Evolutionary conservation across 2,113 vertebrate genomes (phyloP).

Genomic region (Neomonachus schauinslandi): DNA sequence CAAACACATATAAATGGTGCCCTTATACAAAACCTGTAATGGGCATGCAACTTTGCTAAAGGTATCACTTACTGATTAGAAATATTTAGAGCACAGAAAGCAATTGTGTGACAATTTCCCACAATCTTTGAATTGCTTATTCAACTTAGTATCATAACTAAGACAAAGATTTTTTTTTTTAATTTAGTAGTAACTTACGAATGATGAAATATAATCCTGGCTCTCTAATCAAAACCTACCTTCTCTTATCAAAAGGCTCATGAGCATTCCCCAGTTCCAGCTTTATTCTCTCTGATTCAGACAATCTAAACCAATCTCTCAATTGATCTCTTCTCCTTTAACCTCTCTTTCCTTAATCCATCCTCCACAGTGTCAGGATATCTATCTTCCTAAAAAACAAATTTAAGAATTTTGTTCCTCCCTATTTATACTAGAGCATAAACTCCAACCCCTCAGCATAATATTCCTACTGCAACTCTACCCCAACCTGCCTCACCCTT

Average conservation of each 20-base stretch:
- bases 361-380: not conserved
- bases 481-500: not conserved
- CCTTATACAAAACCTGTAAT: not conserved
- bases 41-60: not conserved
- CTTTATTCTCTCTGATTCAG: not conserved
- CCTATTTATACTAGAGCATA: not conserved
- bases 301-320: not conserved
- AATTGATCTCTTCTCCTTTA: not conserved
- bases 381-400: not conserved
- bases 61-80: not conserved
- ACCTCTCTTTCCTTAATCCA: not conserved
- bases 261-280: not conserved
- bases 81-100: not conserved
- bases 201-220: not conserved
- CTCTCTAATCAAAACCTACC: not conserved
- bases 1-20: not conserved
- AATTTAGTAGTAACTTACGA: not conserved
- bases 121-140: not conserved
- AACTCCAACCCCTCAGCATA: not conserved
- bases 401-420: not conserved
- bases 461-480: not conserved
- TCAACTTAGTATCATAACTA: not conserved
- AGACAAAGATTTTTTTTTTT: not conserved
- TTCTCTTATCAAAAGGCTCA: not conserved
- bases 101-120: not conserved